Base-by-base conservation (phyloP, 2,113 vertebrate genomes). In the Porphyrio hochstetteri region DNA sequence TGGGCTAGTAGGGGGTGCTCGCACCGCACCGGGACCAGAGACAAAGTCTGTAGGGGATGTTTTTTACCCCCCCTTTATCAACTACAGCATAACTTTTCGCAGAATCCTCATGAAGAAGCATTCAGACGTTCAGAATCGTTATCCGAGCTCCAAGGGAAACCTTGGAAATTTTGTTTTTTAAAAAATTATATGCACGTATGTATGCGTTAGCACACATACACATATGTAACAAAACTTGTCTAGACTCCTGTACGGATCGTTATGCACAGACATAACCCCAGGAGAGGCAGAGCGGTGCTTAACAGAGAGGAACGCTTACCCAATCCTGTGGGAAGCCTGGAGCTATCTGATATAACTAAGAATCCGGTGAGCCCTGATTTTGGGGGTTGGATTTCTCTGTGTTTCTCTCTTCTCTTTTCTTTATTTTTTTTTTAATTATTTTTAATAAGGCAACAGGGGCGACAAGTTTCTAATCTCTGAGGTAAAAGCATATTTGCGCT, bases 1-100 rank as follows among this genome's bases (percentile, higher is more conserved):
- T 20, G 64, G 48, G 15, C 27, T 92, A 19, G 2, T 33, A 53
- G 16, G 2, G 52, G 9, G 21, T 68, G 25, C 14, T 79, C 5
- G 1, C 53, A 70, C 8, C 0, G 0, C 71, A 48, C 9, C 0
- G 2, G 57, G 15, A 75, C 52, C 18, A 38, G 69, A 63, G 21
- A 50, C 33, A 84, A 84, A 65, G 8, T 25, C 21, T 69, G 38
- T 13, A 50, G 69, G 42, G 40, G 28, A 14, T 14, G 63, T 31
- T 29, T 50, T 57, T 61, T 71, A 16, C 17, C 44, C 44, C 44
- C 44, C 44, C 48, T 48, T 48, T 21, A 48, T 77, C 31, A 50
- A 2, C n/a, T 46, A 33, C 15, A 28, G 3, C 5, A 33, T 11
- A 48, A 27, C 13, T 75, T 42, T 74, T 82, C 1, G 0, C 27